Evolutionary conservation across 2,797 vertebrate genomes (phyloP).

Genomic region (Meda fulgida): DNA sequence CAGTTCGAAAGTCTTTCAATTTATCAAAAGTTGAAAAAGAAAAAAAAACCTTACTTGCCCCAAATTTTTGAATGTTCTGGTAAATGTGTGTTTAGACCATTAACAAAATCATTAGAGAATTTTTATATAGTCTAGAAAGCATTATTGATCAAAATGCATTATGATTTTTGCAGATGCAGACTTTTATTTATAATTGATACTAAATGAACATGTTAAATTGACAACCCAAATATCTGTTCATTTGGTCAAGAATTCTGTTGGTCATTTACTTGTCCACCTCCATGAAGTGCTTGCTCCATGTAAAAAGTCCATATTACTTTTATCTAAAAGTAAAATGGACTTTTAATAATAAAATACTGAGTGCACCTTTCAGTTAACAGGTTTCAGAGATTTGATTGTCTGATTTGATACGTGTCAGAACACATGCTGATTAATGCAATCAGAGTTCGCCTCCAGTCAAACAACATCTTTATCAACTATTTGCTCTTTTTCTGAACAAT

Average conservation of each 20-base stretch:
- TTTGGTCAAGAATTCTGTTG: not conserved
- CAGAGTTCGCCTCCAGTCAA: constrained; percentile 11
- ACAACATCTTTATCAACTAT: constrained; percentile 33
- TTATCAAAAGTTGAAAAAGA: not conserved
- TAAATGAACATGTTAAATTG: not conserved
- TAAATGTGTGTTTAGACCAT: not conserved
- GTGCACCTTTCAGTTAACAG: not conserved
- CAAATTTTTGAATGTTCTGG: not conserved
- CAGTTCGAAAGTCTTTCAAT: not conserved
- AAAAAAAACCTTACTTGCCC: not conserved
- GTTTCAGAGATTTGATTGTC: not conserved
- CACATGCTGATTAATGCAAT: constrained; percentile 38
- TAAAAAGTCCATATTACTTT: not conserved
- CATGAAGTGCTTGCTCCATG: not conserved
- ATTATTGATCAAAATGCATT: not conserved
- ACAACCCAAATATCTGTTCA: not conserved
- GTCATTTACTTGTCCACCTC: not conserved
- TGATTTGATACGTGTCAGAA: not conserved
- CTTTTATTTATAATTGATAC: not conserved
- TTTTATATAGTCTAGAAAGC: not conserved
- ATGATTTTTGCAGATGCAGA: not conserved
- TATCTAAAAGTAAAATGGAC: not conserved
- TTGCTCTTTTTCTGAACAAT: constrained; percentile 30
- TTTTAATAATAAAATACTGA: not conserved
- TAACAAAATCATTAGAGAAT: not conserved